Evolutionary conservation across 2,113 vertebrate genomes (phyloP).

Genomic region (Limnothrissa miodon): DNA sequence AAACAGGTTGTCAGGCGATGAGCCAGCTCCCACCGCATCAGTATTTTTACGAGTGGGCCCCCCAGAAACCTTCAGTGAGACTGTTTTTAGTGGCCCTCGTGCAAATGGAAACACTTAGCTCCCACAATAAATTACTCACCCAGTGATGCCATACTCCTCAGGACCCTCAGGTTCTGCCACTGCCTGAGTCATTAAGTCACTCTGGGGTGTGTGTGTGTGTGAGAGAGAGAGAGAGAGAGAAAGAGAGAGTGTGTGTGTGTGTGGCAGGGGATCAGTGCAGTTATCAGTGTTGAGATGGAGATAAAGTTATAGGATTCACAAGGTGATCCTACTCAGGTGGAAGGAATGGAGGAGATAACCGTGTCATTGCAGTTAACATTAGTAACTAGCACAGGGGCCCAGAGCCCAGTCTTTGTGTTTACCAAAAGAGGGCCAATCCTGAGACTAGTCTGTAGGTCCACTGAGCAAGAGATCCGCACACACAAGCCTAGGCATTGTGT

Average conservation of each 20-base stretch:
- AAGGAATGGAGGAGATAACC: not conserved
- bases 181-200: slow-evolving; percentile 40
- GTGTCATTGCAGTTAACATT: not conserved
- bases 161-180: slow-evolving; percentile 50
- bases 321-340: not conserved
- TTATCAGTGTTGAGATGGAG: slow-evolving; percentile 22
- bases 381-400: too few species aligned
- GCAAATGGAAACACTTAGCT: slow-evolving; percentile 75
- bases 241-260: not conserved
- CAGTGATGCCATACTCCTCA: slow-evolving; percentile 57
- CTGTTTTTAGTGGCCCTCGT: slow-evolving; percentile 72
- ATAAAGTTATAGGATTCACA: slow-evolving; percentile 8
- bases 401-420: too few species aligned
- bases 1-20: slow-evolving; percentile 69
- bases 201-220: slow-evolving; percentile 9
- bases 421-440: too few species aligned
- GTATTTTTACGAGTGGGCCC: slow-evolving; percentile 69
- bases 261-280: not conserved
- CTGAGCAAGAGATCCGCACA: too few species aligned
- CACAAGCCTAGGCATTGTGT: too few species aligned
- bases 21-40: slow-evolving; percentile 62
- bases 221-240: too few species aligned
- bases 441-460: too few species aligned
- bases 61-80: slow-evolving; percentile 66
- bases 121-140: slow-evolving; percentile 70